These are phyloP conservation scores for Leptopilina clavipes DNA, from an alignment of 1,140 invertebrate species.

Conservation along the genomic window DNA sequence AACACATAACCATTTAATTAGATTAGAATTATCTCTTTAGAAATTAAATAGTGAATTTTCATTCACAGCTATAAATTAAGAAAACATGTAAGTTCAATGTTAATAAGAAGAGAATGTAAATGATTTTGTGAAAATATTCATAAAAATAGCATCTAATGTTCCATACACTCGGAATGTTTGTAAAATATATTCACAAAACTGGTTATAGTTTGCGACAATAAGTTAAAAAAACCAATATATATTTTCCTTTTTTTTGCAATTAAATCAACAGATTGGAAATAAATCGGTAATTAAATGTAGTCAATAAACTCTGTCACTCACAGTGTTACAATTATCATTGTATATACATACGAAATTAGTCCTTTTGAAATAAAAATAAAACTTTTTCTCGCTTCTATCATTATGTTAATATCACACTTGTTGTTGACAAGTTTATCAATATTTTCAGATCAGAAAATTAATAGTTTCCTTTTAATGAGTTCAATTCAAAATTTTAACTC, in stretches of 20 bases:
- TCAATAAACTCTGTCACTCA: not conserved
- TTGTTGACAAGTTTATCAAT: no score
- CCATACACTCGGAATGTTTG: not conserved
- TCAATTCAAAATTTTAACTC: no score
- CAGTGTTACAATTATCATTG: no score
- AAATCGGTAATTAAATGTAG: not conserved
- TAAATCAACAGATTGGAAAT: not conserved
- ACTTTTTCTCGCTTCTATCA: no score
- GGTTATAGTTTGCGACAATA: not conserved
- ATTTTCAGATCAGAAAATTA: no score
- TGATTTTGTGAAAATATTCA: not conserved
- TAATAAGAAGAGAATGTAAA: conserved; percentile 1
- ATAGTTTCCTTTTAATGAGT: no score
- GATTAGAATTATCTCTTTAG: not conserved
- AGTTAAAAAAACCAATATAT: not conserved
- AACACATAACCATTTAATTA: not conserved
- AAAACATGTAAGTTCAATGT: not conserved
- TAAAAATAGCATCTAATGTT: not conserved
- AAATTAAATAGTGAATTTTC: not conserved
- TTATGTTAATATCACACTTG: no score
- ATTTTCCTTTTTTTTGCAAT: not conserved
- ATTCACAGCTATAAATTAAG: not conserved
- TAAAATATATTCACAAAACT: conserved; percentile 1
- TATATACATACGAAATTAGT: no score
- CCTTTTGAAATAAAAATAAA: no score